Evolutionary conservation across 2,113 vertebrate species (phyloP).

Genomic region (Leptodactylus fuscus): DNA sequence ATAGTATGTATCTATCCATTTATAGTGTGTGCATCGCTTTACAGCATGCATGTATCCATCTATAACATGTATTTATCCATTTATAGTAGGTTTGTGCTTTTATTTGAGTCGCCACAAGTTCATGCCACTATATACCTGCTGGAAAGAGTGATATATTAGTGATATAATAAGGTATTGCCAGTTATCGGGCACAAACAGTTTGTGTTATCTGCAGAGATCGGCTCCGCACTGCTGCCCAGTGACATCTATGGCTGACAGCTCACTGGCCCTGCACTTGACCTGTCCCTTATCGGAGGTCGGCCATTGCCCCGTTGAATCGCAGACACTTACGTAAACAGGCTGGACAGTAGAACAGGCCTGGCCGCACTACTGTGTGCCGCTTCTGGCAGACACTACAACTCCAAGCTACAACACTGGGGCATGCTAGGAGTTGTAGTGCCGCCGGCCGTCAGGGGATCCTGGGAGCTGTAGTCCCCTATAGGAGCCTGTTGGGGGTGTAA

Average conservation of each 20-base stretch:
- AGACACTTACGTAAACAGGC: neutral
- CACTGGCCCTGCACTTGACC: neutral
- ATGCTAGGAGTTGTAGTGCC: neutral
- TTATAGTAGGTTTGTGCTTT: too few relatives aligned
- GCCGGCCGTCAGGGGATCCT: neutral
- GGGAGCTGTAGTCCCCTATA: neutral
- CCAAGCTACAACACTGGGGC: neutral
- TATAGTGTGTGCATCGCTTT: too few relatives aligned
- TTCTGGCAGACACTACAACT: too few relatives aligned
- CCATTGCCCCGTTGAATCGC: slow-evolving; percentile 15
- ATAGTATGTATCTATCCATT: too few relatives aligned
- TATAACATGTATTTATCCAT: too few relatives aligned
- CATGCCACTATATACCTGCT: too few relatives aligned
- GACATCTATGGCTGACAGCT: neutral
- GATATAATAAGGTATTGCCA: too few relatives aligned
- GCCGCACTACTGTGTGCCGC: neutral
- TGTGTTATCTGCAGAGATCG: neutral
- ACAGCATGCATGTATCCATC: too few relatives aligned
- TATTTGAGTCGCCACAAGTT: too few relatives aligned
- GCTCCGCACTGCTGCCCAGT: too few relatives aligned
- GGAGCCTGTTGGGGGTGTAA: neutral
- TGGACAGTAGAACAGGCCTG: neutral
- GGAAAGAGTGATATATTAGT: too few relatives aligned
- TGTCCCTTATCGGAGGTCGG: slow-evolving; percentile 20
- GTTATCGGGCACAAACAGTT: too few relatives aligned